phyloP scores from a whole-genome alignment of 1,140 invertebrate genomes.

The Penaeus indicus region DNA sequence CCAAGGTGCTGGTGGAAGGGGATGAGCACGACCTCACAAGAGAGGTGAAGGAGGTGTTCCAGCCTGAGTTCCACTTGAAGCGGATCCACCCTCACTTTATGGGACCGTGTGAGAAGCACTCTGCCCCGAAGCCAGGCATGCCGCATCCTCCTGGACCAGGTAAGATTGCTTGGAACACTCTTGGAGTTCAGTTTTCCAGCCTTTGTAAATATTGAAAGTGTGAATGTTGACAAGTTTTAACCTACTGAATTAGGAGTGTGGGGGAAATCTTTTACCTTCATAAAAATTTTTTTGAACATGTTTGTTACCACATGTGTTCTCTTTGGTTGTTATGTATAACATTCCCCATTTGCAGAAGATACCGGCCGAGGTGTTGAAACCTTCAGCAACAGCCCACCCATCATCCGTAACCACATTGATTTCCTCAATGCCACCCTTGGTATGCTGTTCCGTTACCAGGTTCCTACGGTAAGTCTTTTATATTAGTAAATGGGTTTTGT shows the following conservation, averaged over 20 bases:
- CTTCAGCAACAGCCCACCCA: conserved; percentile 78
- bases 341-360: neutral
- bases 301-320: neutral
- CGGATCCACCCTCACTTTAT: conserved; percentile 64
- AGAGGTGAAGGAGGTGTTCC: conserved; percentile 66
- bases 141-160: conserved; percentile 27
- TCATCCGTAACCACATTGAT: conserved; percentile 87
- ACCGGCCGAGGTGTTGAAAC: neutral
- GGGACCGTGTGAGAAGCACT: conserved; percentile 51
- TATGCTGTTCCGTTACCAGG: conserved; percentile 82
- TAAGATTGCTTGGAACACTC: neutral
- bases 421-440: conserved; percentile 84
- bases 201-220: neutral
- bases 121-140: neutral
- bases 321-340: neutral
- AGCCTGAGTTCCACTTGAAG: conserved; percentile 66
- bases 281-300: neutral
- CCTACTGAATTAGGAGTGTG: too few species aligned
- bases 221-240: neutral
- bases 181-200: too few species aligned
- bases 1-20: conserved; percentile 53
- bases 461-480: conserved; percentile 72
- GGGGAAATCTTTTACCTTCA: neutral
- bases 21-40: conserved; percentile 59
- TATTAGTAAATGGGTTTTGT: neutral